Evolutionary conservation across 2,797 vertebrate species (phyloP).

Genomic region (Menidia menidia): DNA sequence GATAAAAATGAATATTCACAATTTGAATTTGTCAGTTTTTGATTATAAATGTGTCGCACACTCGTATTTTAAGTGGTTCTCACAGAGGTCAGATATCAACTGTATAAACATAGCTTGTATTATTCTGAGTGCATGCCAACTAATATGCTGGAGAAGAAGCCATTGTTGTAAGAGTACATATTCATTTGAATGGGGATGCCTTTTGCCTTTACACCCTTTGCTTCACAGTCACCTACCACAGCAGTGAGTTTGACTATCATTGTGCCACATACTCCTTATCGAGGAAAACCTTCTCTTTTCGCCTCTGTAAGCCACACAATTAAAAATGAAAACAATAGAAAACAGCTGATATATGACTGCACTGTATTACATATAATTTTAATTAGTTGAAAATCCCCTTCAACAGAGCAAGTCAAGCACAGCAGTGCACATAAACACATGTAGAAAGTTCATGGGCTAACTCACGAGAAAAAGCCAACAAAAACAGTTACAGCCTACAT

Average conservation of each 20-base stretch:
- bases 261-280: neutral
- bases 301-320: constrained; percentile 40
- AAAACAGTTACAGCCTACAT: constrained; percentile 55
- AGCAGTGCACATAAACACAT: constrained; percentile 77
- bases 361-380: constrained; percentile 75
- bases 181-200: neutral
- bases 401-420: constrained; percentile 80
- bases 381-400: constrained; percentile 76
- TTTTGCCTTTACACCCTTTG: constrained; percentile 23
- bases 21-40: too few relatives aligned
- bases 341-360: constrained; percentile 50
- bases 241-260: constrained; percentile 12
- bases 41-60: too few relatives aligned
- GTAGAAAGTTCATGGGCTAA: constrained; percentile 67
- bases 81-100: too few relatives aligned
- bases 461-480: constrained; percentile 62
- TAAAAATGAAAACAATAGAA: constrained; percentile 28
- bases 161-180: neutral
- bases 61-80: too few relatives aligned
- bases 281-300: neutral
- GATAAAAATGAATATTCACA: too few relatives aligned
- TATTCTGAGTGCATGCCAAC: too few relatives aligned
- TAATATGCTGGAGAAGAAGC: too few relatives aligned
- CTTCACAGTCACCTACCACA: constrained; percentile 49
- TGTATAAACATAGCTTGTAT: too few relatives aligned